Conservation (phyloP, 2,113 vertebrate species). For the Aramus guarauna region DNA sequence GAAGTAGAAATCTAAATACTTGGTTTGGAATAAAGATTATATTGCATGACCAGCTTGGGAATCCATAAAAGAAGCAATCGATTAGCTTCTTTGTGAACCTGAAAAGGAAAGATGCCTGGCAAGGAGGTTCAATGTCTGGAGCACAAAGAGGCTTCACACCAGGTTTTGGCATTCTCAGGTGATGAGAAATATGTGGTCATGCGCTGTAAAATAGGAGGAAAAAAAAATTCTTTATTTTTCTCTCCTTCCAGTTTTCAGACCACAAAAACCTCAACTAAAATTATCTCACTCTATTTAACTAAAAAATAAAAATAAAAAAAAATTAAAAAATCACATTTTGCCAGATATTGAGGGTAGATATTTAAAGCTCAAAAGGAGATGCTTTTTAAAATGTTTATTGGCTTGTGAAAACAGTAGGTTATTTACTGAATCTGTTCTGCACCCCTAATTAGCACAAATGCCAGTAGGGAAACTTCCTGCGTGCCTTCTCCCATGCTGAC, state of each 20-base stretch:
- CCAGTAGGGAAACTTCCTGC: constrained; percentile 45
- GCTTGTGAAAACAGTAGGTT: constrained; percentile 17
- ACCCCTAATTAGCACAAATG: constrained; percentile 41
- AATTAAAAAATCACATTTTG: not conserved
- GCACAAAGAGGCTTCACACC: not conserved
- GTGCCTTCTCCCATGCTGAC: constrained; percentile 3
- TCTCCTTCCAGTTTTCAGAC: not conserved
- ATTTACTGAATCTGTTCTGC: constrained; percentile 24
- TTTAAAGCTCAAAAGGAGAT: constrained; percentile 2
- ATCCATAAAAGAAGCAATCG: not conserved
- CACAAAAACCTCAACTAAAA: not conserved
- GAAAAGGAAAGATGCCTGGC: not conserved
- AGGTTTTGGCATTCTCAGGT: not conserved
- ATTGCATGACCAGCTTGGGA: not conserved
- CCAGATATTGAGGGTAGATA: not conserved
- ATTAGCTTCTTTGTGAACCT: not conserved
- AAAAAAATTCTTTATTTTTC: not conserved
- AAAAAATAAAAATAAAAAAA: not conserved
- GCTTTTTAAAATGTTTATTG: constrained; percentile 28
- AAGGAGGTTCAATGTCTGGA: not conserved
- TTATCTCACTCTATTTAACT: not conserved
- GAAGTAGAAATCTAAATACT: not conserved
- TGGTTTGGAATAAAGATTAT: not conserved
- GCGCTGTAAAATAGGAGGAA: not conserved
- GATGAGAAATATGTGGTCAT: not conserved